These are phyloP conservation scores for Trididemnum clinides DNA, from an alignment of 23 tunicate species.

Conservation along the genomic window DNA sequence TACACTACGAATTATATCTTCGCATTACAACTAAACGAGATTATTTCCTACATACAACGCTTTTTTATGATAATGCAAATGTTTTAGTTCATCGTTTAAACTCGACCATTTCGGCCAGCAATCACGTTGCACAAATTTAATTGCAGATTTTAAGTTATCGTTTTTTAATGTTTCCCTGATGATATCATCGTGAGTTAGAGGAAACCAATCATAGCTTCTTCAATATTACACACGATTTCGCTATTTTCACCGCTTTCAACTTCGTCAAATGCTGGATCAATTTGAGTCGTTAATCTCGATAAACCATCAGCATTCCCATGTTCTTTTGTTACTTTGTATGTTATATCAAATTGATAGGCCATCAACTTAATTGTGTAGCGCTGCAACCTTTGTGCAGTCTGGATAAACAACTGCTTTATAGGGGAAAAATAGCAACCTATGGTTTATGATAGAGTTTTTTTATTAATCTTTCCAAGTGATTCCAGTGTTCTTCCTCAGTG, in stretches of 20 bases:
- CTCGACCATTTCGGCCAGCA: not conserved
- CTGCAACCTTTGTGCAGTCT: not conserved
- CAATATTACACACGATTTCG: not conserved
- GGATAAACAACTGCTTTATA: no score
- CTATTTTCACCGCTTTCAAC: not conserved
- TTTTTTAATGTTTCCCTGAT: not conserved
- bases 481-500: no score
- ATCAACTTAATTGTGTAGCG: not conserved
- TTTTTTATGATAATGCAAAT: not conserved
- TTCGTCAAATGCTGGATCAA: not conserved
- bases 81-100: not conserved
- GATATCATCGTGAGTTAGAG: not conserved
- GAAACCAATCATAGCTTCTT: not conserved
- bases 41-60: not conserved
- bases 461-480: no score
- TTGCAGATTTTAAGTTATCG: not conserved
- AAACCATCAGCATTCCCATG: constrained; percentile 23
- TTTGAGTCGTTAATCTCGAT: not conserved
- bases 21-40: not conserved
- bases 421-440: no score
- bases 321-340: not conserved
- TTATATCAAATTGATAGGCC: not conserved
- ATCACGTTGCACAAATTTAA: not conserved
- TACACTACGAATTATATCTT: not conserved
- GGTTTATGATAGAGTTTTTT: no score